Evolutionary conservation across 2,888 invertebrate species (phyloP), one percentile per base, ranked within the genome.

Genomic region (Leptarthrus brevirostris): DNA sequence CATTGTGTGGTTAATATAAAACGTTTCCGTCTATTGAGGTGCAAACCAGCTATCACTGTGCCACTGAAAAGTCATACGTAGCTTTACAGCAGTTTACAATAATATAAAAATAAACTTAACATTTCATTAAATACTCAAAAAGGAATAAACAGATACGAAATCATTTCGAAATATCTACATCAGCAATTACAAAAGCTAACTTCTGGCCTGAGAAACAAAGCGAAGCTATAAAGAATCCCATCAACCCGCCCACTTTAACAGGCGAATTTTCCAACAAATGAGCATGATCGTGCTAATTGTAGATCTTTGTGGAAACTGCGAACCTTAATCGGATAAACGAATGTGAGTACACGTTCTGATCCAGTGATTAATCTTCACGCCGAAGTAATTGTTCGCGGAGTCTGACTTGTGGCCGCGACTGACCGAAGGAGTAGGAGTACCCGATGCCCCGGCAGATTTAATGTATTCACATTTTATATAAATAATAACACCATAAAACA

Each of bases 401-500:
- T 58, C 47, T 20, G 34, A 30, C 34, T 47, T 26, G 61, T 52
- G 66, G 22, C 34, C 22, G 18, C 22, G 53, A 8, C 71, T 22
- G 69, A n/a, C 40, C 66, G 61, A 40, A 58, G 8, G 66, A 61
- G 75, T 75, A 72, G 75, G 75, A 73, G 75, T 66, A 75, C 44
- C 61, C 47, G 54, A 71, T 71, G 24, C 52, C 44, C 22, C 10
- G 49, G 26, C 53, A 73, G 71, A 71, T 74, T 74, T 74, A 74
- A 71, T 61, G 49, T 75, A 72, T 75, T 74, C 75, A 74, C 75
- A 74, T 74, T 75, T 74, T 75, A 74, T 72, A 75, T 74, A 74
- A 75, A 73, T 75, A 75, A 74, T 74, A 71, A 71, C 71, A 75
- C 73, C 71, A 75, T 75, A 75, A 75, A 75, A 75, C 75, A 73